Evolutionary conservation across 2,888 invertebrate genomes (phyloP).

Genomic region (Drosophila bunnanda): DNA sequence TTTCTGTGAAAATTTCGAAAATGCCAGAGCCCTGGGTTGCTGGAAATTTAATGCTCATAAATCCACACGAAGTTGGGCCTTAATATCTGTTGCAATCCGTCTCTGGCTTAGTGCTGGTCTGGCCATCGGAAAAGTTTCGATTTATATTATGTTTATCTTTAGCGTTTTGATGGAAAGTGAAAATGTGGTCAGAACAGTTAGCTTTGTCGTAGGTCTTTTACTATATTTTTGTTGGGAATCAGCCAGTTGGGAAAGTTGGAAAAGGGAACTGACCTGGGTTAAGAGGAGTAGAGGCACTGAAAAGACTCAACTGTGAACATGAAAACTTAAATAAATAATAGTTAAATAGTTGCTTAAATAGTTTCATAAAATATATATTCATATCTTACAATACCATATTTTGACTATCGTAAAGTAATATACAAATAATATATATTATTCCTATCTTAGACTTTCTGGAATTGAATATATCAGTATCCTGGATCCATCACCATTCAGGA

Average conservation of each 20-base stretch:
- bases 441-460: neutral
- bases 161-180: constrained; percentile 59
- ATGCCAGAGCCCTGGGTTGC: constrained; percentile 59
- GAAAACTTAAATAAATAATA: too few relatives aligned
- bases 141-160: constrained; percentile 11
- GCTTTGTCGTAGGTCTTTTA: constrained; percentile 70
- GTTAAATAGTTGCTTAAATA: too few relatives aligned
- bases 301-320: neutral
- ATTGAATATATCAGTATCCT: neutral
- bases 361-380: too few relatives aligned
- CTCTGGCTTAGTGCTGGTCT: neutral
- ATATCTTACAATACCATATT: neutral
- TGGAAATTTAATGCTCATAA: constrained; percentile 73
- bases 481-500: constrained; percentile 1
- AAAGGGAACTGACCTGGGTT: constrained; percentile 57
- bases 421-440: neutral
- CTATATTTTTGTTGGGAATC: neutral
- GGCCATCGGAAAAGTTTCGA: constrained; percentile 46
- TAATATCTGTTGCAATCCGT: constrained; percentile 59
- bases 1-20: constrained; percentile 74
- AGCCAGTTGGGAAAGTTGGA: constrained; percentile 44
- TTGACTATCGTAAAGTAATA: neutral
- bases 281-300: constrained; percentile 16
- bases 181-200: constrained; percentile 63
- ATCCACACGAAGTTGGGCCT: constrained; percentile 61